Evolutionary conservation across 2,797 vertebrate species (phyloP).

Genomic region (Halcyon smyrnensis): DNA sequence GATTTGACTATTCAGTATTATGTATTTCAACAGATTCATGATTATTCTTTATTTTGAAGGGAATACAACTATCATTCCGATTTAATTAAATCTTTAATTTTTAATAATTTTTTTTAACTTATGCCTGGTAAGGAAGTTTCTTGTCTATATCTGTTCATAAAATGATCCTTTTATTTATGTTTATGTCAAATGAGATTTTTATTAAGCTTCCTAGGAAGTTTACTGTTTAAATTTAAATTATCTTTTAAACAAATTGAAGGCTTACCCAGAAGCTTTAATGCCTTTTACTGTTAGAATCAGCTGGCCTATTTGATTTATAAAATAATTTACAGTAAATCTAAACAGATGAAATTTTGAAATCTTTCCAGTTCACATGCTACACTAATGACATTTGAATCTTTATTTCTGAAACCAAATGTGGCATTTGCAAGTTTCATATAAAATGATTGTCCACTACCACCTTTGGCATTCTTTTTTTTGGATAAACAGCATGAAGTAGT

Average conservation of each 20-base stretch:
- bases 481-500: not conserved
- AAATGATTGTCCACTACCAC: not conserved
- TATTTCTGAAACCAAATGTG: not conserved
- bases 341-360: conserved; percentile 40
- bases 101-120: not conserved
- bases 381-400: not conserved
- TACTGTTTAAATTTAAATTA: conserved; percentile 65
- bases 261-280: conserved; percentile 37
- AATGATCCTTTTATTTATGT: conserved; percentile 33
- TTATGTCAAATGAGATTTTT: conserved; percentile 64
- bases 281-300: conserved; percentile 63
- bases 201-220: conserved; percentile 45
- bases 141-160: not conserved
- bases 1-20: not conserved
- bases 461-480: not conserved
- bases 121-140: not conserved
- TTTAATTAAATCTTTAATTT: not conserved
- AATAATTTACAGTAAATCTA: conserved; percentile 45
- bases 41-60: not conserved
- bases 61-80: not conserved
- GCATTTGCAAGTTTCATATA: not conserved
- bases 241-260: conserved; percentile 64
- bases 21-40: not conserved
- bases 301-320: conserved; percentile 39
- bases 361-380: not conserved